phyloP scores from a whole-genome alignment of 2,888 invertebrate species.

The Morpho achilles region DNA sequence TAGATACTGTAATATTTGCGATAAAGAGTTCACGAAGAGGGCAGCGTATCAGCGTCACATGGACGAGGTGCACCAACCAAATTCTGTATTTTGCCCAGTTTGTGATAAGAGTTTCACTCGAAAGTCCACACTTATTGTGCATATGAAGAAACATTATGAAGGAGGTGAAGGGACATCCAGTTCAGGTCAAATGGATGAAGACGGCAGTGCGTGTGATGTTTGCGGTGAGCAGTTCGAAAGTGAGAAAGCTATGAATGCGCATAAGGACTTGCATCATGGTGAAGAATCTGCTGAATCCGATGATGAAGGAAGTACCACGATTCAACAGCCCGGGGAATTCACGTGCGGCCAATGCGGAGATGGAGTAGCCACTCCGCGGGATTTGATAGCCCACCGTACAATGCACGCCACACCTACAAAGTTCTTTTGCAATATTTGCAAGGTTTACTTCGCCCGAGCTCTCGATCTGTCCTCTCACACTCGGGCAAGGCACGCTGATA shows the following conservation, averaged over 20 bases:
- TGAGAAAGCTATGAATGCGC: constrained; percentile 77
- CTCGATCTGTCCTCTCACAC: constrained; percentile 70
- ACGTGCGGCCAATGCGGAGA: constrained; percentile 78
- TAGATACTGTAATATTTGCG: constrained; percentile 79
- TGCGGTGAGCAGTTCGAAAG: constrained; percentile 81
- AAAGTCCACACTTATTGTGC: constrained; percentile 81
- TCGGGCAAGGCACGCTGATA: constrained; percentile 69
- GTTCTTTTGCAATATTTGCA: constrained; percentile 80
- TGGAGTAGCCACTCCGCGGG: constrained; percentile 73
- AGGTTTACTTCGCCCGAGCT: constrained; percentile 70
- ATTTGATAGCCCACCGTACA: constrained; percentile 76
- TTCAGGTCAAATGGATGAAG: constrained; percentile 50
- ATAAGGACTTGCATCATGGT: constrained; percentile 80
- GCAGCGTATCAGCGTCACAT: constrained; percentile 81
- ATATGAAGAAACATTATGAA: constrained; percentile 80
- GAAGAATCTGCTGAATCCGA: constrained; percentile 60
- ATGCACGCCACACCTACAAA: constrained; percentile 74
- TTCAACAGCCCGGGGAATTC: constrained; percentile 60
- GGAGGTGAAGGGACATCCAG: constrained; percentile 57
- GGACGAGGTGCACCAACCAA: constrained; percentile 76
- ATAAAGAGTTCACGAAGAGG: constrained; percentile 80
- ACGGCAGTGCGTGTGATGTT: constrained; percentile 74
- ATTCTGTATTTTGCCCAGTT: constrained; percentile 79
- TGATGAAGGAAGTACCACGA: constrained; percentile 30
- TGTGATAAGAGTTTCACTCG: constrained; percentile 82